Percentiles rank a stretch among this genome's conserved stretches.
Evolutionary conservation across 1,140 invertebrate genomes (phyloP).

Genomic region (Popillia japonica): DNA sequence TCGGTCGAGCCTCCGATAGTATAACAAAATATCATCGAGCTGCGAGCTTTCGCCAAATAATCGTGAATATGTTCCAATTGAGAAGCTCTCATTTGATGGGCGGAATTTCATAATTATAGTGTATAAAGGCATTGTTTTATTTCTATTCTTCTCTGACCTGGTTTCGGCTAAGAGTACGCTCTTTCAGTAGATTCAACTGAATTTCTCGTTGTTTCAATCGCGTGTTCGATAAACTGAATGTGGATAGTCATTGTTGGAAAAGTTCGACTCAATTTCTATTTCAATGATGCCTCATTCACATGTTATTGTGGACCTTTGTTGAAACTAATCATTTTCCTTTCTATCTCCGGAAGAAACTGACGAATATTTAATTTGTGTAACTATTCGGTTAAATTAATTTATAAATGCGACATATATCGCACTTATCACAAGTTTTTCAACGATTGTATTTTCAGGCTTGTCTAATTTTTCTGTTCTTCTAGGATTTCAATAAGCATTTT

Average conservation of each 20-base stretch:
- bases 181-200: not conserved
- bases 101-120: not conserved
- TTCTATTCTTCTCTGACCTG: not conserved
- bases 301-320: too few species aligned
- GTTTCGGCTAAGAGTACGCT: not conserved
- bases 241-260: not conserved
- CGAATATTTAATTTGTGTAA: too few species aligned
- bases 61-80: constrained; percentile 1
- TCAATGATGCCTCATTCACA: not conserved
- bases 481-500: too few species aligned
- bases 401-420: too few species aligned
- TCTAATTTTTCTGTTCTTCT: too few species aligned
- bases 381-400: too few species aligned
- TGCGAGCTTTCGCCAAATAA: not conserved
- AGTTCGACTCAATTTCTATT: constrained; percentile 11
- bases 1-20: constrained; percentile 23
- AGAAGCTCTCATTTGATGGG: not conserved
- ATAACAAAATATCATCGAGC: not conserved
- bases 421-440: too few species aligned
- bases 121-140: constrained; percentile 25
- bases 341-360: too few species aligned
- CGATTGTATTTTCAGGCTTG: too few species aligned
- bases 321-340: too few species aligned
- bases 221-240: not conserved
- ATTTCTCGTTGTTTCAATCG: not conserved